phyloP scores from a whole-genome alignment of 2,113 vertebrate genomes.

The Scomber colias region DNA sequence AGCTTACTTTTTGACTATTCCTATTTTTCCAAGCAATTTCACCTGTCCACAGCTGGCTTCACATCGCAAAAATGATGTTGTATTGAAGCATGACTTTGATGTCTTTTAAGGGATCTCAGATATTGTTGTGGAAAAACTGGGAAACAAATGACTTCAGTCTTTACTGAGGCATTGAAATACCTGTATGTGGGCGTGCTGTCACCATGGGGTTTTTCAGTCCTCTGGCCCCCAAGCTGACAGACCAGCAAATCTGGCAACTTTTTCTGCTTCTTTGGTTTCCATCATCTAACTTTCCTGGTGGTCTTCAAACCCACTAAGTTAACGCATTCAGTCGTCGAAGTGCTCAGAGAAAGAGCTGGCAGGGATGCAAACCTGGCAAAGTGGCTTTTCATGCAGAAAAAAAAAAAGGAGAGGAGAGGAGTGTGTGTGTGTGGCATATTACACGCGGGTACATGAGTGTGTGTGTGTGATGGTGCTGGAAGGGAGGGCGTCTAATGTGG shows the following conservation, averaged over 20 bases:
- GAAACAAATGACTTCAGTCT: conserved; percentile 55
- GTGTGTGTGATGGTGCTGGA: neutral
- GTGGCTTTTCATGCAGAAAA: conserved; percentile 35
- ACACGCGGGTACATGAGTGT: conserved; percentile 19
- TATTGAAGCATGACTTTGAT: conserved; percentile 53
- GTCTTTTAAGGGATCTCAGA: conserved; percentile 49
- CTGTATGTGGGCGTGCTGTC: conserved; percentile 62
- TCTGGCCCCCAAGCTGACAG: conserved; percentile 51
- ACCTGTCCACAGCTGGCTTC: conserved; percentile 69
- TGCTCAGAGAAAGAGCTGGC: conserved; percentile 60
- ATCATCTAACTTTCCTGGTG: conserved; percentile 73
- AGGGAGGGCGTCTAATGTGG: conserved; percentile 10
- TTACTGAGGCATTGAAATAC: conserved; percentile 59
- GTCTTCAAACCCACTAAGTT: conserved; percentile 55
- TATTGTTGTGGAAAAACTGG: conserved; percentile 59
- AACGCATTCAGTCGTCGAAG: conserved; percentile 40
- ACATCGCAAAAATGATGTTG: conserved; percentile 51
- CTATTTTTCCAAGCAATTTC: conserved; percentile 72
- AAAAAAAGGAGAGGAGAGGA: neutral
- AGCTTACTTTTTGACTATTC: conserved; percentile 55
- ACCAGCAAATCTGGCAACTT: conserved; percentile 62
- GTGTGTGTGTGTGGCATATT: conserved; percentile 54
- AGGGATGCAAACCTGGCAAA: conserved; percentile 50
- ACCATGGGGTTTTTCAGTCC: conserved; percentile 39
- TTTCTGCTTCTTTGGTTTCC: conserved; percentile 59